Conservation (phyloP, 2,797 vertebrate genomes). For the Tenualosa ilisha region DNA sequence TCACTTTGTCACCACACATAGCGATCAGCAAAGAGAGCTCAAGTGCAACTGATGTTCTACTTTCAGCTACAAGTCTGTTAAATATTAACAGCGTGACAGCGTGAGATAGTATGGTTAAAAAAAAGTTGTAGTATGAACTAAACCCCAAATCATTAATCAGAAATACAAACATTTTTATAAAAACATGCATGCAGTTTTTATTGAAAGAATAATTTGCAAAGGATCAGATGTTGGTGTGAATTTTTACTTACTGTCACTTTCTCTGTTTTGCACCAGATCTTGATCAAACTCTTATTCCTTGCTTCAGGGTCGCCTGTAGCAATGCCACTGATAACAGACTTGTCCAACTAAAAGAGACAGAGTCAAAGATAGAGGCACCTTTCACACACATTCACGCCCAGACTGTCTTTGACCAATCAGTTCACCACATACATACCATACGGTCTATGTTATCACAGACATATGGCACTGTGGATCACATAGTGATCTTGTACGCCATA, state of each 20-base stretch:
- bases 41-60: background rate
- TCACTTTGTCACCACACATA: background rate
- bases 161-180: background rate
- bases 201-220: background rate
- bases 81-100: slow-evolving; percentile 58
- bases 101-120: background rate
- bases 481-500: background rate
- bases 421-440: background rate
- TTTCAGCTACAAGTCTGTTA: slow-evolving; percentile 40
- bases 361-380: background rate
- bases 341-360: slow-evolving; percentile 81
- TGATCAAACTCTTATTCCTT: slow-evolving; percentile 88
- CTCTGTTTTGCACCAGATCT: slow-evolving; percentile 83
- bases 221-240: background rate
- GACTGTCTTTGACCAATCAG: background rate
- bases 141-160: background rate
- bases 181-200: background rate
- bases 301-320: slow-evolving; percentile 77
- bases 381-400: background rate
- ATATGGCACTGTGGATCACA: background rate
- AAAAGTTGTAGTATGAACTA: background rate
- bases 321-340: slow-evolving; percentile 83
- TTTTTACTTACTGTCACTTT: slow-evolving; percentile 73
- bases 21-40: background rate
- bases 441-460: background rate